Percentiles rank a stretch among this genome's conserved stretches.
Conservation (phyloP, 2,888 invertebrate species). For the Tuberolachnus salignus region DNA sequence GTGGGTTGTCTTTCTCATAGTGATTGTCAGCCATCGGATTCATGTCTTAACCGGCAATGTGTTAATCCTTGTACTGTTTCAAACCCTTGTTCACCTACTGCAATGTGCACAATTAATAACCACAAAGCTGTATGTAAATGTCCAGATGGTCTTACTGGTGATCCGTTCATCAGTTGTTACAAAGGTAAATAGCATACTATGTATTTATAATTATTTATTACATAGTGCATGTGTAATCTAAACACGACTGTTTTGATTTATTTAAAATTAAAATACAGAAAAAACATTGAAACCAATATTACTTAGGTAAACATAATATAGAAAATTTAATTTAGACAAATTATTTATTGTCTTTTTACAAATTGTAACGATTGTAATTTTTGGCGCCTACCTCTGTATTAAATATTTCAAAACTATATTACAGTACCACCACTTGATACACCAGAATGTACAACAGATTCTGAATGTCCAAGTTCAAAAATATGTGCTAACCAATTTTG, state of each 20-base stretch:
- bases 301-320: no score
- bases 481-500: conserved; percentile 82
- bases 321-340: no score
- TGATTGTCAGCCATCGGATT: conserved; percentile 75
- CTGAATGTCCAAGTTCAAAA: conserved; percentile 76
- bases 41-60: conserved; percentile 76
- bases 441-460: conserved; percentile 75
- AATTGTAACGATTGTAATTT: neutral
- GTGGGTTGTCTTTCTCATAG: conserved; percentile 73
- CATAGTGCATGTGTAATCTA: no score
- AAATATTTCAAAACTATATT: conserved; percentile 22
- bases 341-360: no score
- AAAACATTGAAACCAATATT: no score
- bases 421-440: conserved; percentile 61
- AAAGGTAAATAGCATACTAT: conserved; percentile 61
- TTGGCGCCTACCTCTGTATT: neutral
- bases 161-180: conserved; percentile 81
- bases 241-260: no score
- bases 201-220: neutral
- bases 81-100: conserved; percentile 78
- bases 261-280: no score
- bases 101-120: conserved; percentile 76
- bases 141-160: conserved; percentile 74
- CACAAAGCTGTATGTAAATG: conserved; percentile 82
- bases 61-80: conserved; percentile 75